Base-by-base conservation (phyloP, 1,140 invertebrate species). In the Drosophila nigrodunni region DNA sequence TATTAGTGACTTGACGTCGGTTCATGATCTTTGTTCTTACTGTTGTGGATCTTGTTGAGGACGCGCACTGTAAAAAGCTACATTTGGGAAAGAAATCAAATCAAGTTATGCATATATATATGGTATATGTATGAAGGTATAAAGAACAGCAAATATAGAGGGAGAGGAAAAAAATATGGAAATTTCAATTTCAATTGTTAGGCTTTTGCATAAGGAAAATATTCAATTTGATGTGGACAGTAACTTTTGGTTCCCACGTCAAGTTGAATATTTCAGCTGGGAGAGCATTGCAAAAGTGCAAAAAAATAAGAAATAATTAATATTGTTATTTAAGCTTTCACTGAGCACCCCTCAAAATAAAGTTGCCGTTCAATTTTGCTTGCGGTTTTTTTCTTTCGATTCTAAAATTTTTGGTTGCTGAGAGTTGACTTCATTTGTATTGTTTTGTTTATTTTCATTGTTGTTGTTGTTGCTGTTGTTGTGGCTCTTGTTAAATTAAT, bases 61-160 rank as follows among this genome's bases (percentile, higher is more conserved):
- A 74, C 67, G 76, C 57, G 68, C 67, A 41, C 85, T 89, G 85
- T 83, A 89, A 88, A 75, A 83, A 75, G 83, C 83, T 88, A 88
- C 85, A 88, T 88, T 88, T 88, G 80, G 83, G 85, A 88, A 88
- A 88, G 77, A 88, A 88, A 88, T 89, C 77, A 88, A 83, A 88
- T 88, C 83, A 88, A 76, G 77, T 88, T 88, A 88, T 83, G 78
- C 67, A 74, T 88, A 74, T 74, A 69, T 68, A 61, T 83, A 78
- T 69, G 25, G 25, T 79, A 70, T 72, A 80, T 80, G 85, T 64
- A 74, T 81, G 54, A 66, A 47, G 34, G 61, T 68, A 83, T 75
- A 78, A 75, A 72, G 71, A 77, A 69, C 81, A 87, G 74, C 76
- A 87, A 54, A 67, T 74, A 83, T 58, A 86, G 13, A 70, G 47